A percentile compares a stretch with the other conserved stretches of the same genome.
Evolutionary conservation across 2,113 vertebrate species (phyloP).

Genomic region (Octodon degus): DNA sequence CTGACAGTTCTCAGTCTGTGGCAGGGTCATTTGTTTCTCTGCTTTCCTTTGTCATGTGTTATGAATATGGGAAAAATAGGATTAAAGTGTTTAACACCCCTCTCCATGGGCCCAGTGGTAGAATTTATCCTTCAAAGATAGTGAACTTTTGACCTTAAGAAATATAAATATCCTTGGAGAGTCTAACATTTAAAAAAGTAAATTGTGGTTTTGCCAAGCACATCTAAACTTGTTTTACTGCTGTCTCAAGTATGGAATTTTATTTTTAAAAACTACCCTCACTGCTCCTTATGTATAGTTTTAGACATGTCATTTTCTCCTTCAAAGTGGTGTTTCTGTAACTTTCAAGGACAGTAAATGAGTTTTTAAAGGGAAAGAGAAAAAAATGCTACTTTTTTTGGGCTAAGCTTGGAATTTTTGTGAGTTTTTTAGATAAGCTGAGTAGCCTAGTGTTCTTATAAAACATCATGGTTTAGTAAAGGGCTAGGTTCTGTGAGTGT

Average conservation of each 20-base stretch:
- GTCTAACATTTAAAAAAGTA: neutral
- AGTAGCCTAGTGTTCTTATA: neutral
- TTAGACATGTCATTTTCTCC: neutral
- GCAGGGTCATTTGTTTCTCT: neutral
- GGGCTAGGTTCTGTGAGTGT: fast-evolving
- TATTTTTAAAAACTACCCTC: neutral
- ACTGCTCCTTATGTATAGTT: neutral
- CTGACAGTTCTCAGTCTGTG: neutral
- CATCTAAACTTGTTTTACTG: neutral
- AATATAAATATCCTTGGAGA: slow-evolving; percentile 14
- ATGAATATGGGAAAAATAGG: neutral
- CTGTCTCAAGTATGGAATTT: neutral
- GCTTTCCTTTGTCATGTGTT: neutral
- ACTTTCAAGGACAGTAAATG: neutral
- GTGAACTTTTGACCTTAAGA: slow-evolving; percentile 9
- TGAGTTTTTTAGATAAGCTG: neutral
- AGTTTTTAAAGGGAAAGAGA: slow-evolving; percentile 6
- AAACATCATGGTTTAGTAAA: neutral
- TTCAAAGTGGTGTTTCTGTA: neutral
- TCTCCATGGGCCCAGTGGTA: neutral
- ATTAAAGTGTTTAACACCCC: neutral
- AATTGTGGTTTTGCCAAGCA: slow-evolving; percentile 17
- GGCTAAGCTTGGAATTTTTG: neutral
- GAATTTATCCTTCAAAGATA: slow-evolving; percentile 44
- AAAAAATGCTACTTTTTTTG: neutral